phyloP scores from a whole-genome alignment of 2,113 vertebrate genomes.

The Aspidoscelis tigris region DNA sequence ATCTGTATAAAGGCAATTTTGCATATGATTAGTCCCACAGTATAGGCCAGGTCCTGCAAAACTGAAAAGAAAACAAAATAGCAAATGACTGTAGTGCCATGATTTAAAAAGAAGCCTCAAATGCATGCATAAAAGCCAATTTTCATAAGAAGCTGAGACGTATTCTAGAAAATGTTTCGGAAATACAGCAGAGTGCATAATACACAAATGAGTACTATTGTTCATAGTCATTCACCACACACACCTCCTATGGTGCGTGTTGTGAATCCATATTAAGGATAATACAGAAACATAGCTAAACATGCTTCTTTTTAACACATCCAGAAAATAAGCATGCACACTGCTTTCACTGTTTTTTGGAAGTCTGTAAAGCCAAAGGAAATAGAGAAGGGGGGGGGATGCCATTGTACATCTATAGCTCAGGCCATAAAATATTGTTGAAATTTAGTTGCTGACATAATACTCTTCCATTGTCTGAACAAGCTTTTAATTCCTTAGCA shows the following conservation, averaged over 20 bases:
- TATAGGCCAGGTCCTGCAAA: background rate
- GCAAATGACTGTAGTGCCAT: conserved; percentile 28
- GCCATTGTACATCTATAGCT: conserved; percentile 22
- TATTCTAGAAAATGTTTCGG: conserved; percentile 21
- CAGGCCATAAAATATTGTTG: background rate
- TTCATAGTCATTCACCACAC: background rate
- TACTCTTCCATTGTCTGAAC: background rate
- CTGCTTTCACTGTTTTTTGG: background rate
- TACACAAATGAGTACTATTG: accelerated
- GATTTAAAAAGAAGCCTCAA: conserved; percentile 14
- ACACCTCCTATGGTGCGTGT: background rate
- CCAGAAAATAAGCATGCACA: background rate
- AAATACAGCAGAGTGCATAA: background rate
- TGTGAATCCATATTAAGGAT: conserved; percentile 5
- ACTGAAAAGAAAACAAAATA: background rate
- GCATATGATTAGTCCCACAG: conserved; percentile 3
- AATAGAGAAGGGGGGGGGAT: too few species aligned
- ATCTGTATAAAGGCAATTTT: conserved; percentile 48
- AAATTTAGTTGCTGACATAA: conserved; percentile 12
- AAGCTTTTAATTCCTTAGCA: conserved; percentile 33
- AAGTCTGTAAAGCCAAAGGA: background rate
- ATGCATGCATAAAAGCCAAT: background rate
- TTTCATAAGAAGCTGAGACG: background rate
- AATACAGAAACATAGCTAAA: conserved; percentile 36
- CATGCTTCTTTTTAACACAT: background rate